Evolutionary conservation across 2,888 invertebrate species (phyloP), one percentile per base, ranked within the genome.

Genomic region (Lamellibrachia columna): DNA sequence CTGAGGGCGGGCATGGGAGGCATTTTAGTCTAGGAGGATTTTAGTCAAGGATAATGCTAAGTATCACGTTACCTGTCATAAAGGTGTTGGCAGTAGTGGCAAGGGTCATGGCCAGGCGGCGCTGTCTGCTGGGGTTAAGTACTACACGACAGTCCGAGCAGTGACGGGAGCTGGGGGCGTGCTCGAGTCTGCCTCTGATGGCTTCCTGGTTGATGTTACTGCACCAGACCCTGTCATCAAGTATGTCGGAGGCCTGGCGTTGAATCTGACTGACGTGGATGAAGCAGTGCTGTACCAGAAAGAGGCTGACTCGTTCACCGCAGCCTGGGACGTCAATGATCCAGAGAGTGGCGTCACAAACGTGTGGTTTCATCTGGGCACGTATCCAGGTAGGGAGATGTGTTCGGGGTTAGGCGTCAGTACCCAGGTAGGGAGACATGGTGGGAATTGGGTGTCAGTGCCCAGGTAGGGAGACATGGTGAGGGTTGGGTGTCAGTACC

Each of bases 81-180:
- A 15, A 75, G 75, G 75, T 75, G 22, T 75, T n/a, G 75, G 75
- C 75, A 22, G 75, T 75, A 22, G 22, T 75, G 75, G 75, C 75
- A 75, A 75, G 22, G 75, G 91, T 91, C 52, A 91, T 28, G 52
- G 28, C 52, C 53, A 52, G 52, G 91, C 15, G 52, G 53, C n/a
- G 40, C 40, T 92, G 75, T 40, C 28, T 40, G 60, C 58, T 75
- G 92, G 90, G 52, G 52, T 90, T n/a, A 90, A 40, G n/a, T 90
- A 92, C 55, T 90, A 90, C 28, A 90, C 55, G 9, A 92, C 90
- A 52, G 92, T 92, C n/a, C 40, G 92, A 28, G 92, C 92, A 90
- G 7, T 92, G 52, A 92, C 92, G 11, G 92, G 92, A 53, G 92
- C 90, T 9, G 92, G 92, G 2, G 22, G 9, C 11, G 90, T 90